Evolutionary conservation across 2,113 vertebrate genomes (phyloP), one percentile per base, ranked within the genome.

Genomic region (Recurvirostra avosetta): DNA sequence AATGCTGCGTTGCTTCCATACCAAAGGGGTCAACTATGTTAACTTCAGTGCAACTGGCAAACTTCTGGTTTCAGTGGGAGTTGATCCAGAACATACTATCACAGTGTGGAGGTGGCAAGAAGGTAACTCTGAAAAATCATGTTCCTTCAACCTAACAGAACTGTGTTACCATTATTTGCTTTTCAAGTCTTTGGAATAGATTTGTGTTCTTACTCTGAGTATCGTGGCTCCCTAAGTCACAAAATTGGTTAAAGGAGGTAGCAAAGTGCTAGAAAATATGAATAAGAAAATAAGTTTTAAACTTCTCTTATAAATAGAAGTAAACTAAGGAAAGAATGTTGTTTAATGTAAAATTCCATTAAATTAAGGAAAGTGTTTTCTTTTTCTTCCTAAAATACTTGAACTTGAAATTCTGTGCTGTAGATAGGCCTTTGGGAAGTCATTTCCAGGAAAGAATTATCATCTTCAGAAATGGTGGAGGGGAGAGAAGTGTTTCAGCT

Each of bases 31-130:
- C 18, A 98, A 99, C 65, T 99, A 99, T 1, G 91, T 99, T 38
- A 99, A 99, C 98, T 99, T 99, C 97, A 99, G 99, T 4, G 99
- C 99, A 15, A 99, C 99, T 1, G 99, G 99, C 12, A 99, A 99
- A 85, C 98, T 99, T 32, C 98, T 99, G 91, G 98, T 99, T 52
- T 99, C 99, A 0, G 99, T 99, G 49, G 99, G 99, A 25, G 99
- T 99, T 41, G 99, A 99, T 91, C 99, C 99, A 1, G 99, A 99
- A 47, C 99, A 99, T 89, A 99, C 99, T 65, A 99, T 99, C 98
- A 99, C 99, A 0, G 98, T 99, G 68, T 99, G 99, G 99, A 98
- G 99, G 79, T 99, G 99, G 99, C 99, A 99, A 59, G 99, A 99
- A 99, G 99, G 99, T 99, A 97, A 74, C 26, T 77, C 12, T 2